Evolutionary conservation across 2,888 invertebrate species (phyloP), one percentile per base, ranked within the genome.

Genomic region (Ischnura elegans): DNA sequence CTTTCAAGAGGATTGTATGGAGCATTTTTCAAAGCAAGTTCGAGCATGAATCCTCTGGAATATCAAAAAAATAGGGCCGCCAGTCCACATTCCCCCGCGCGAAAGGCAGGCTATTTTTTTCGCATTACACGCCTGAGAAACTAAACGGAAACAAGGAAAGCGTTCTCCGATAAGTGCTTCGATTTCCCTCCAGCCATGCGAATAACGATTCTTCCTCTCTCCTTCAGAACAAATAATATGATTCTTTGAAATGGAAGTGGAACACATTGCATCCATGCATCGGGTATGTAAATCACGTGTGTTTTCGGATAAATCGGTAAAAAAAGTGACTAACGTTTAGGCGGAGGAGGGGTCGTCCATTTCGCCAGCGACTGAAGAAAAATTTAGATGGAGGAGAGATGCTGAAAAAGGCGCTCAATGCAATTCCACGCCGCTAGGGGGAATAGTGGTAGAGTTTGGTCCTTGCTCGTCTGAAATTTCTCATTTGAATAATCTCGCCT

Each of bases 401-500:
- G 25, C 61, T 25, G 61, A 76, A 76, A 76, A 76, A 8, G 36
- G 8, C n/a, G 5, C 29, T 76, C 16, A 36, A 76, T 76, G 76
- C 10, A 76, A 29, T 66, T 29, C 66, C 66, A 0, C 16, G 47
- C 29, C 66, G 29, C 21, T n/a, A n/a, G 51, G 51, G 51, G 61
- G 61, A 61, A 21, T 61, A 25, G n/a, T 25, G 76, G 13, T 8
- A 3, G 76, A 29, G 4, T 16, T 76, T 76, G 61, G 25, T 61
- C 25, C 19, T 36, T 66, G 10, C 76, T 36, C 25, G 61, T 8
- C 61, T 61, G 6, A 8, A 25, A 13, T 10, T 76, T 76, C 76
- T 36, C 76, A 76, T 76, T 76, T 76, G 76, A 76, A 76, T 76
- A 76, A 76, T 76, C 76, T 25, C 10, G 76, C 76, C 76, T 16